Evolutionary conservation across 2,888 invertebrate genomes (phyloP).

Genomic region (Anthophora plumipes): DNA sequence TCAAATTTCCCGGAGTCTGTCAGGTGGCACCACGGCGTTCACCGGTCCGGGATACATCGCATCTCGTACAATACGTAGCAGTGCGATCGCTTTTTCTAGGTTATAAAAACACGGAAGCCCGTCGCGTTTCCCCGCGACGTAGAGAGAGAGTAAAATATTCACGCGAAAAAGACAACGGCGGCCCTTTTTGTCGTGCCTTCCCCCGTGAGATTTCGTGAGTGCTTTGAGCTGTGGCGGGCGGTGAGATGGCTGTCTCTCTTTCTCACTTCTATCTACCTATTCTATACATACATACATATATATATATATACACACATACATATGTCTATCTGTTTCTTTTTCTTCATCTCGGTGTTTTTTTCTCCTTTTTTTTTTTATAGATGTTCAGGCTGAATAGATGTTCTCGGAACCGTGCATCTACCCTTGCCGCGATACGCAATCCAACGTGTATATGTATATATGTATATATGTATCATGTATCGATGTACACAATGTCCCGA

Average conservation of each 20-base stretch:
- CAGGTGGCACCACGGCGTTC: constrained; percentile 82
- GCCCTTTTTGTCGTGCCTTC: constrained; percentile 62
- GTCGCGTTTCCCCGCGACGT: constrained; percentile 47
- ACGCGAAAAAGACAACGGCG: constrained; percentile 56
- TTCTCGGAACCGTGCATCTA: constrained; percentile 43
- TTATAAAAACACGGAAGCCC: constrained; percentile 70
- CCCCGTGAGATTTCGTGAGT: constrained; percentile 73
- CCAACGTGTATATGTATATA: constrained; percentile 22
- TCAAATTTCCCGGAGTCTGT: constrained; percentile 80
- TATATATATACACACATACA: constrained; percentile 36
- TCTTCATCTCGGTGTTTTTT: constrained; percentile 65
- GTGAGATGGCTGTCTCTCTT: constrained; percentile 79
- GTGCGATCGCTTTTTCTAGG: constrained; percentile 73
- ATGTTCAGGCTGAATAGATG: constrained; percentile 71
- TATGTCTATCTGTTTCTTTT: constrained; percentile 41
- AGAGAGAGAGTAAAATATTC: constrained; percentile 50
- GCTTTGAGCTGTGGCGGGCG: constrained; percentile 76
- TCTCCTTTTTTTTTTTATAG: too few relatives aligned
- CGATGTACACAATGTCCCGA: constrained; percentile 46
- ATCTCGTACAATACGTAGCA: constrained; percentile 61
- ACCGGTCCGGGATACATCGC: constrained; percentile 62
- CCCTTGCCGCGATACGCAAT: constrained; percentile 26
- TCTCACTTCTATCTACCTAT: constrained; percentile 62
- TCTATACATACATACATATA: constrained; percentile 32
- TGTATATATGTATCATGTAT: constrained; percentile 15